Base-by-base conservation (phyloP, 1,140 invertebrate species). In the Ips typographus region DNA sequence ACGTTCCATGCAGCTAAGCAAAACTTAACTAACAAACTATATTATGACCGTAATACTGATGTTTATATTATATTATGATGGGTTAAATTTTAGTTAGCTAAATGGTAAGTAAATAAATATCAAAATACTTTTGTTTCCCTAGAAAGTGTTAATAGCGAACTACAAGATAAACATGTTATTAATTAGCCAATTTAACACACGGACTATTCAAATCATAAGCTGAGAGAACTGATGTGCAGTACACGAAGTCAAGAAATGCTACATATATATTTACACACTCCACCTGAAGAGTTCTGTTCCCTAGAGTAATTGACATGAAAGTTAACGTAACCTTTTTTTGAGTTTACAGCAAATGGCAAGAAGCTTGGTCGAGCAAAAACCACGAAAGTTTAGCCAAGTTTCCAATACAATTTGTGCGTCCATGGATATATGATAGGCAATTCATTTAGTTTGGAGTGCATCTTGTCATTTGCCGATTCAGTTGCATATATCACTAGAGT, bases 221-320 rank as follows among this genome's bases (percentile, higher is more conserved):
- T 56, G n/a, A 37, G 53, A 38, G 44, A 56, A 56, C 53, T 56
- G 53, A 49, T 49, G 44, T 49, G 44, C 44, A 56, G 53, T 56
- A 56, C 53, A 44, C 8, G 53, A 56, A 65, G 41, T 40, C 57
- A 22, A 56, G 56, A 71, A 57, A 52, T 60, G 55, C 55, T 53
- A 72, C 51, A 40, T 55, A 58, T 7, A 36, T 71, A 77, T 79
- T 64, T 77, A 77, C 75, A 78, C 72, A 74, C 69, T 77, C 70
- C 75, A 74, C 73, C 71, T 77, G 77, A 79, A 79, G 74, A 76
- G 74, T 73, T 75, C 78, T 80, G 79, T 80, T 80, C 79, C 79
- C 79, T 80, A 80, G 76, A 79, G 75, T 80, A 80, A 80, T 80
- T 80, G 79, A 80, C 79, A 79, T 80, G 77, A 79, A 80, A 77